Base-by-base conservation (phyloP, 2,797 vertebrate genomes). In the Paratrypauchen microcephalus region DNA sequence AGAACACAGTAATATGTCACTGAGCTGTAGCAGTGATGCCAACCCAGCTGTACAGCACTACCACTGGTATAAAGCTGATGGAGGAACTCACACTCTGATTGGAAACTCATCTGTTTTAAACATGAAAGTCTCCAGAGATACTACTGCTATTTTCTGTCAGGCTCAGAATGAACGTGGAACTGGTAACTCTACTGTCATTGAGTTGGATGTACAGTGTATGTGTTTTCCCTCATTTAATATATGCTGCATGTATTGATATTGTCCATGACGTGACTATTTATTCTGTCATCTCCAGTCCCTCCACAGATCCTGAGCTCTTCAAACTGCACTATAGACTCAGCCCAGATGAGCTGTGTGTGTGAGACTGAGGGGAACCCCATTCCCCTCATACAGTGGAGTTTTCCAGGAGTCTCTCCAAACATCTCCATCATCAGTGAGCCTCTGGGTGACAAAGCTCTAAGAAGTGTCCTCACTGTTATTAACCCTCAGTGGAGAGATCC, bases 351-450 rank as follows among this genome's bases (percentile, higher is more conserved):
- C n/a, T 83, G 80, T 56, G 60, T 60, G 65, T 83, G 83, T 81
- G 78, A 83, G 58, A 69, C 67, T 65, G 23, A 50, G 41, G 78
- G 80, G 48, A 77, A 75, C 39, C 83, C 83, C 7, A 6, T 48
- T 28, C 78, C 83, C 47, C 68, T n/a, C 21, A 54, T 83, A 50
- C 32, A 69, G 45, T 85, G 83, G 78, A 57, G 1, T 58, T 58
- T 78, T n/a, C 56, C 66, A 6, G 45, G 21, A 47, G 11, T 47
- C 39, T 63, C 61, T 47, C 36, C 61, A 28, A 3, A 12, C 26
- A 39, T 41, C 18, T 69, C 72, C 65, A 72, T 70, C 69, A 76
- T 19, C 11, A 67, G 72, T 7, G 68, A 74, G 15, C 18, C 4
- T 50, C 24, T 67, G 21, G 36, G 58, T 6, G 28, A 60, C 58